These are phyloP conservation scores for Bactericera cockerelli DNA, from an alignment of 1,140 invertebrate genomes.

Conservation along the genomic window DNA sequence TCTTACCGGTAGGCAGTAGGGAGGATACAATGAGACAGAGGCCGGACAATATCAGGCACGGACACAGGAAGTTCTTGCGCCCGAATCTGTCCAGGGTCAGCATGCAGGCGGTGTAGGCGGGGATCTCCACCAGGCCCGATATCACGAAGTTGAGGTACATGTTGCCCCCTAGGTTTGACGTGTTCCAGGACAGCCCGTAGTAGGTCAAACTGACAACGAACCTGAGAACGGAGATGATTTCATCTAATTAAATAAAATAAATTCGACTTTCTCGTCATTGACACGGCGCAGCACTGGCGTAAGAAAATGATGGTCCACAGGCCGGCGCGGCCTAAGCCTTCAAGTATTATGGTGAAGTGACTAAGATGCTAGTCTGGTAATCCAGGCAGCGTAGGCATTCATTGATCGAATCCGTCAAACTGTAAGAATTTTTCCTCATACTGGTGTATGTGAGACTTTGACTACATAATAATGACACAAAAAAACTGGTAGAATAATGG, in stretches of 20 bases:
- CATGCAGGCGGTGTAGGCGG: conserved; percentile 52
- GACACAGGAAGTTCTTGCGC: conserved; percentile 47
- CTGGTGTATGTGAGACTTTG: too few relatives aligned
- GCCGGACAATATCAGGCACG: conserved; percentile 51
- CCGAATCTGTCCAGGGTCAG: conserved; percentile 55
- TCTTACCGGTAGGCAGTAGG: conserved; percentile 19
- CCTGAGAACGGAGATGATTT: conserved; percentile 40
- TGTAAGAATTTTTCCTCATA: too few relatives aligned
- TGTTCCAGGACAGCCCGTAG: conserved; percentile 67
- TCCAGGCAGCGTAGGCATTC: too few relatives aligned
- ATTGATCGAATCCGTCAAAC: too few relatives aligned
- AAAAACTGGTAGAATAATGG: too few relatives aligned
- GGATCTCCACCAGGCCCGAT: conserved; percentile 58
- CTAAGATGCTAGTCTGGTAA: too few relatives aligned
- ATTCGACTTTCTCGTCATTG: not conserved
- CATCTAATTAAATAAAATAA: conserved; percentile 15
- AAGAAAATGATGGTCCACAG: too few relatives aligned
- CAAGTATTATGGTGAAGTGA: too few relatives aligned
- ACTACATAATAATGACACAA: too few relatives aligned
- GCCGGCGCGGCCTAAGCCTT: too few relatives aligned
- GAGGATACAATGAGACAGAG: conserved; percentile 38
- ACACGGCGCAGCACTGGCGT: not conserved
- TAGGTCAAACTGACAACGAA: conserved; percentile 63
- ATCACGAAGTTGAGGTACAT: conserved; percentile 60
- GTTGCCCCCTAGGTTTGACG: conserved; percentile 53